Base-by-base conservation (phyloP, 2,113 vertebrate genomes). In the Stigmatopora argus region DNA sequence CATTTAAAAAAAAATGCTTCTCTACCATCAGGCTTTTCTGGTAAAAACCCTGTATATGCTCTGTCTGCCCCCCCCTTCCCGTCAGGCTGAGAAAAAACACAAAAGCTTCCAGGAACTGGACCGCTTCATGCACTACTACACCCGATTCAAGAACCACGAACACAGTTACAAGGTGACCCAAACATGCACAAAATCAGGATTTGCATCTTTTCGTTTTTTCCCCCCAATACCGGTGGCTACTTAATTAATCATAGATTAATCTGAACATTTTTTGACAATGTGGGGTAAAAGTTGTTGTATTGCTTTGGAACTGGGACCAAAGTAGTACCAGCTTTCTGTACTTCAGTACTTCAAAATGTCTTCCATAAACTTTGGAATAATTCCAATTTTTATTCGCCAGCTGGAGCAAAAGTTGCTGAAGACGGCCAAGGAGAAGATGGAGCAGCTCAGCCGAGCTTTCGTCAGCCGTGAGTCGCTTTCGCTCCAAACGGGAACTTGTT, bases 391-490 rank as follows among this genome's bases (percentile, higher is more conserved):
- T 77, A 4, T 34, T 45, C 46, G n/a, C n/a, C 63, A 99, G 97
- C 90, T 98, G 91, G 97, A 99, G 83, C 95, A 97, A 67, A 96
- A 94, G 83, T 93, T 99, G 87, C 90, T 98, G 47, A 98, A 98
- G 93, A 98, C 96, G 11, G 96, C 97, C 87, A 98, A 98, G 94
- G 97, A 98, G 88, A 99, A 99, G 90, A 99, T 99, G 97, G 97
- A 98, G 73, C 96, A 98, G 81, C 87, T 99, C 74, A 97, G 97
- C 88, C 93, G 91, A 92, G 96, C 96, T 80, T 93, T 99, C 73
- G 94, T 94, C 83, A 91, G 94, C 90, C 91, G 96, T 98, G 88
- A 89, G 95, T 90, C 13, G 48, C 26, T 49, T 21, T 51, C 44
- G 23, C 35, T 23, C 2, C 15, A 58, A 64, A 14, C 19, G 11